Evolutionary conservation across 2,113 vertebrate species (phyloP).

Genomic region (Lagopus muta): DNA sequence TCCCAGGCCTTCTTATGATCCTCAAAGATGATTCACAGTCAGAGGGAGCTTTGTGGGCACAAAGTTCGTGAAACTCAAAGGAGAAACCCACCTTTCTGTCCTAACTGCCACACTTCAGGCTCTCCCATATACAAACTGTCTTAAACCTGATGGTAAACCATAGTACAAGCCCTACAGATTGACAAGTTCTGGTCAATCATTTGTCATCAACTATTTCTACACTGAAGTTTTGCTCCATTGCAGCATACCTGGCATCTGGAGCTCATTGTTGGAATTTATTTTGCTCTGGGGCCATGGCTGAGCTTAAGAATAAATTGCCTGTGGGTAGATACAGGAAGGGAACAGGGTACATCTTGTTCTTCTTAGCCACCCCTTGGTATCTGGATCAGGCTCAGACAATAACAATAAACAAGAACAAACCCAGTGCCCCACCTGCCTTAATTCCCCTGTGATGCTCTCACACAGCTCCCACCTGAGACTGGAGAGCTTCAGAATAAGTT

Average conservation of each 20-base stretch:
- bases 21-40: not conserved
- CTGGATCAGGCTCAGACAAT: not conserved
- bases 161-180: not conserved
- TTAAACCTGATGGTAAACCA: not conserved
- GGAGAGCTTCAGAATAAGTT: fast-evolving
- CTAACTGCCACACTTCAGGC: not conserved
- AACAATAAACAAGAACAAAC: constrained; percentile 46
- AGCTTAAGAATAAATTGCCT: not conserved
- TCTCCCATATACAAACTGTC: not conserved
- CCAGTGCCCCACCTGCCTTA: not conserved
- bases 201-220: not conserved
- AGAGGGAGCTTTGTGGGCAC: not conserved
- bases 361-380: not conserved
- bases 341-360: not conserved
- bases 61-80: not conserved
- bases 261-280: not conserved
- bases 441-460: not conserved
- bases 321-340: not conserved
- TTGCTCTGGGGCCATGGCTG: not conserved
- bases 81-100: not conserved
- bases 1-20: not conserved
- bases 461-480: not conserved
- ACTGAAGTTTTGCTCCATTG: not conserved
- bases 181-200: not conserved
- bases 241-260: fast-evolving